Percentiles rank a stretch among this genome's conserved stretches.
phyloP scores from a whole-genome alignment of 2,888 invertebrate species.

The Furcula furcula region DNA sequence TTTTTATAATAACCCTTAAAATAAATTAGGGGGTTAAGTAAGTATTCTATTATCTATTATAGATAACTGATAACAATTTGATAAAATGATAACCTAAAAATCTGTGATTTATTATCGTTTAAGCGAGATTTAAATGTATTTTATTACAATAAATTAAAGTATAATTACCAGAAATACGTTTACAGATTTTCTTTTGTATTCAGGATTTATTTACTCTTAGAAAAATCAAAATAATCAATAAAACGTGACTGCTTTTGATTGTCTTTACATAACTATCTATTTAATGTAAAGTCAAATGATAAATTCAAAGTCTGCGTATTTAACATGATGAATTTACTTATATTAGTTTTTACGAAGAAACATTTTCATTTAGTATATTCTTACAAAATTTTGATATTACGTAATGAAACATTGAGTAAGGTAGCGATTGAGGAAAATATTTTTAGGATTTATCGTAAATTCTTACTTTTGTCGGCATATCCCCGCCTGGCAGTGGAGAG shows the following conservation, averaged over 20 bases:
- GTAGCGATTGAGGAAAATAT: conserved; percentile 33
- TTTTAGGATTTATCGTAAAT: conserved; percentile 25
- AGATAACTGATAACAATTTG: conserved; percentile 6
- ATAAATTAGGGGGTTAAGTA: no score
- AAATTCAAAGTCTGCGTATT: neutral
- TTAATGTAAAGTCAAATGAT: no score
- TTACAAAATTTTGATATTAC: conserved; percentile 67
- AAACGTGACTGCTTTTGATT: conserved; percentile 32
- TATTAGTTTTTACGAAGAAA: neutral
- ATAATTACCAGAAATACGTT: neutral
- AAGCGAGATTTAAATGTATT: neutral
- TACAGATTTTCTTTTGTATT: no score
- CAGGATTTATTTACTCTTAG: no score
- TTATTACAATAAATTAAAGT: neutral
- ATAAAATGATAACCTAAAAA: conserved; percentile 44
- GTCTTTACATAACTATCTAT: neutral
- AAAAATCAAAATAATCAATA: conserved; percentile 35
- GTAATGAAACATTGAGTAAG: conserved; percentile 71
- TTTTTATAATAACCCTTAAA: no score
- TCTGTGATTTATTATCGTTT: conserved; percentile 8
- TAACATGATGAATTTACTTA: neutral
- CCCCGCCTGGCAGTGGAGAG: conserved; percentile 83
- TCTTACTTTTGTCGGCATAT: conserved; percentile 85
- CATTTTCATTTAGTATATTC: conserved; percentile 5
- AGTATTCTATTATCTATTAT: neutral